Conservation (phyloP, 2,113 vertebrate species). For the Speoplatyrhinus poulsoni region DNA sequence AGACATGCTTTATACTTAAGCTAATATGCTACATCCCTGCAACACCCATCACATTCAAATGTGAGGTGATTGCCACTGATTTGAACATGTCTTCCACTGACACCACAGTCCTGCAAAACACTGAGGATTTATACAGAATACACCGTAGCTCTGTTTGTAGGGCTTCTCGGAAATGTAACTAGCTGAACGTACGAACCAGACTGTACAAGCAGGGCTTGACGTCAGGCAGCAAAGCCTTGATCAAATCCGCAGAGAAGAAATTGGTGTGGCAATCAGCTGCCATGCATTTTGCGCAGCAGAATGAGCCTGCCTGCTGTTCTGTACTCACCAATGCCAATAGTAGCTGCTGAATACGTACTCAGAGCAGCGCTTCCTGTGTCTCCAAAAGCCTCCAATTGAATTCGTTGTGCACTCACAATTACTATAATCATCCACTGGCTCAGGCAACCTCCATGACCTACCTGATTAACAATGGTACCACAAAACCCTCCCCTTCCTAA, state of each 20-base stretch:
- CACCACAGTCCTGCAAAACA: slow-evolving; percentile 29
- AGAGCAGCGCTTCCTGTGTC: slow-evolving; percentile 40
- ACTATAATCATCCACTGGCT: slow-evolving; percentile 55
- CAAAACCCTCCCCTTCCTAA: slow-evolving; percentile 25
- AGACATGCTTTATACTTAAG: neutral
- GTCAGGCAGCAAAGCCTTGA: slow-evolving; percentile 48
- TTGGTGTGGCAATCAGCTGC: slow-evolving; percentile 62
- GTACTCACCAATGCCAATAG: slow-evolving; percentile 39
- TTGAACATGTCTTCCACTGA: slow-evolving; percentile 39
- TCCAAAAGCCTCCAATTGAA: neutral
- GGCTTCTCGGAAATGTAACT: slow-evolving; percentile 34
- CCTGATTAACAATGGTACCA: slow-evolving; percentile 48
- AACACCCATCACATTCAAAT: slow-evolving; percentile 46
- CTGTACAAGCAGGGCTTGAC: slow-evolving; percentile 29
- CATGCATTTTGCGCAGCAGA: slow-evolving; percentile 51
- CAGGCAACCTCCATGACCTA: slow-evolving; percentile 41
- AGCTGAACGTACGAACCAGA: slow-evolving; percentile 48
- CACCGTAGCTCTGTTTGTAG: slow-evolving; percentile 18
- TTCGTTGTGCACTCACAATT: slow-evolving; percentile 21
- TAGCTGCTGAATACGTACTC: slow-evolving; percentile 48
- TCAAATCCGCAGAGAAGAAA: slow-evolving; percentile 48
- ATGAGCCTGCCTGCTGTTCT: slow-evolving; percentile 39
- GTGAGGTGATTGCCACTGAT: slow-evolving; percentile 47
- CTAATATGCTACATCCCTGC: slow-evolving; percentile 9
- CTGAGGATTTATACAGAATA: slow-evolving; percentile 6